A percentile compares a stretch with the other conserved stretches of the same genome.
Evolutionary conservation across 2,888 invertebrate genomes (phyloP).

Genomic region (Ichneumoninae sp.): DNA sequence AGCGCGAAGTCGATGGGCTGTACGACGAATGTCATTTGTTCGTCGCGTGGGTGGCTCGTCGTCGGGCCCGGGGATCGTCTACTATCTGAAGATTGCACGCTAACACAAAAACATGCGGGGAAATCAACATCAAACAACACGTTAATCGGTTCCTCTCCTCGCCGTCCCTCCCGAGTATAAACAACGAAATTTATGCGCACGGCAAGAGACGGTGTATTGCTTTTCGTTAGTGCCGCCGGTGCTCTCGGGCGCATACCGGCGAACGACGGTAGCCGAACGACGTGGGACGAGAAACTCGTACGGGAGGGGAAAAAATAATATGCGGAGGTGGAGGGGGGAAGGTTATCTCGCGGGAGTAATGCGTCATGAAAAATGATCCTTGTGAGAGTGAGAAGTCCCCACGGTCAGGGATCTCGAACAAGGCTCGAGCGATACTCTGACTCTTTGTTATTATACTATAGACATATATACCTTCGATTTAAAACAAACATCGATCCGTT

Average conservation of each 20-base stretch:
- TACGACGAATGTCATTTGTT: constrained; percentile 43
- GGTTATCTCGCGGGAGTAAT: constrained; percentile 77
- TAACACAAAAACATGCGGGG: constrained; percentile 78
- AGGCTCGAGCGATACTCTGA: constrained; percentile 60
- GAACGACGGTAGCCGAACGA: constrained; percentile 56
- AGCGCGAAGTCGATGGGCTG: neutral
- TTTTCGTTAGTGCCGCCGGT: constrained; percentile 64
- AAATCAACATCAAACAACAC: constrained; percentile 79
- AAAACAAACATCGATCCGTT: constrained; percentile 74
- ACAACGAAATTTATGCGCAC: constrained; percentile 55
- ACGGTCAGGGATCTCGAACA: constrained; percentile 67
- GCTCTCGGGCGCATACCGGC: constrained; percentile 57
- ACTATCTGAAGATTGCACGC: constrained; percentile 73
- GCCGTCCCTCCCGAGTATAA: constrained; percentile 72
- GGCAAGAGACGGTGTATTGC: constrained; percentile 74
- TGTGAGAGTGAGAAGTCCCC: constrained; percentile 75
- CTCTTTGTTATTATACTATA: constrained; percentile 37
- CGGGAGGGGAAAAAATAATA: constrained; percentile 45
- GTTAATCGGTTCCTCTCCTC: constrained; percentile 72
- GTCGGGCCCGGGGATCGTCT: constrained; percentile 52
- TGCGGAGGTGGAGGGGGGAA: constrained; percentile 50
- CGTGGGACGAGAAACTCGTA: constrained; percentile 23
- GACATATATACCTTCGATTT: constrained; percentile 66
- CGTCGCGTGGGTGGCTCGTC: constrained; percentile 75
- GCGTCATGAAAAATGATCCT: constrained; percentile 80